Evolutionary conservation across 2,888 invertebrate genomes (phyloP).

Genomic region (Leptinotarsa haldemani): DNA sequence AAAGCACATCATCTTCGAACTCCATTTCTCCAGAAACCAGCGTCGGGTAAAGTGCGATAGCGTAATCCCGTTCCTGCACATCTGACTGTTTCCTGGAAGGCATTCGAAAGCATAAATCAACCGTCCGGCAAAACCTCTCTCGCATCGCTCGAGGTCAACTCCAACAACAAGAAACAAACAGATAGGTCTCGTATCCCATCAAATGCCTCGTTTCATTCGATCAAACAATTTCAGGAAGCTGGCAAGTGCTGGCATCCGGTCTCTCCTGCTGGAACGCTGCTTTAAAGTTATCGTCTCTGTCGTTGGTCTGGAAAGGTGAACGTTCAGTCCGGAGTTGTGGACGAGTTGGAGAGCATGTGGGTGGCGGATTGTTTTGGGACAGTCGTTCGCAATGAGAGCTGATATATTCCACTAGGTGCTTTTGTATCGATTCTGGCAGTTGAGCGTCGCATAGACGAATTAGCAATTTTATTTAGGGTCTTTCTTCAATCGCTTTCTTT

Average conservation of each 20-base stretch:
- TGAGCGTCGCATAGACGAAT: no score
- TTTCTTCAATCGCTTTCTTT: no score
- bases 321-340: neutral
- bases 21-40: neutral
- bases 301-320: slow-evolving; percentile 3
- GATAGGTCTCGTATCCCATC: slow-evolving; percentile 31
- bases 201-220: slow-evolving; percentile 35
- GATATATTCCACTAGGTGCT: no score
- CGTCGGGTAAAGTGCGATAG: neutral
- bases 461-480: no score
- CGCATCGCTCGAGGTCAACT: slow-evolving; percentile 31
- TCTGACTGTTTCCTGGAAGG: slow-evolving; percentile 15
- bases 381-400: no score
- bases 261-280: neutral
- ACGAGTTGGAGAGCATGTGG: neutral
- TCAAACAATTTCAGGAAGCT: slow-evolving; percentile 37
- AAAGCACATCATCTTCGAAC: no score
- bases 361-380: neutral
- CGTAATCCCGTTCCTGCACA: neutral
- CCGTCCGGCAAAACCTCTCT: slow-evolving; percentile 6
- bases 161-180: slow-evolving; percentile 35
- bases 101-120: slow-evolving; percentile 11
- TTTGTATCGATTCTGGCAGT: no score
- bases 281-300: slow-evolving; percentile 6
- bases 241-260: slow-evolving; percentile 27